Conservation (phyloP, 2,888 invertebrate genomes). For the Syrphus vitripennis region DNA sequence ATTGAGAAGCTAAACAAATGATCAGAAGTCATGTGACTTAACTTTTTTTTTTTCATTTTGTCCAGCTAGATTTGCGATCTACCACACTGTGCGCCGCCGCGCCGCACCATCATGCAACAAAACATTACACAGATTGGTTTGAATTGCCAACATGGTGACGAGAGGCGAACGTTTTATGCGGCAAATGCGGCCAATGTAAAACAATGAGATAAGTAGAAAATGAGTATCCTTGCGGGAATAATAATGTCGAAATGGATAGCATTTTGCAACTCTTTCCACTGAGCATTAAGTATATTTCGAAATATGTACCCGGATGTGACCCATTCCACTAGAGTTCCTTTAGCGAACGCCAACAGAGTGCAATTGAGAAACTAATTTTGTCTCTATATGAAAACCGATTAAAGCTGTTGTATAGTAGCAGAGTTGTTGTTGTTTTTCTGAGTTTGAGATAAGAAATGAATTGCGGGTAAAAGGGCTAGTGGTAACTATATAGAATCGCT, state of each 20-base stretch:
- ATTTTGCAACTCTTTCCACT: constrained; percentile 38
- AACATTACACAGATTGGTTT: constrained; percentile 31
- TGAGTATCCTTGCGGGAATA: constrained; percentile 67
- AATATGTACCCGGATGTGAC: background rate
- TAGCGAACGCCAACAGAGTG: constrained; percentile 1
- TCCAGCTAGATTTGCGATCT: no score
- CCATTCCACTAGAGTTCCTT: no score
- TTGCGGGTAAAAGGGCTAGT: background rate
- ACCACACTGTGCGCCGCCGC: background rate
- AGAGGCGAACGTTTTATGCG: constrained; percentile 45
- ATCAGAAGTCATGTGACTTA: no score
- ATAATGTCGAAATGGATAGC: constrained; percentile 59
- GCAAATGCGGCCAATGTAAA: constrained; percentile 69
- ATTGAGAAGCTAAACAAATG: no score
- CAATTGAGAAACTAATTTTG: constrained; percentile 67
- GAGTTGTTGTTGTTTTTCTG: constrained; percentile 6
- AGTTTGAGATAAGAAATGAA: constrained; percentile 58
- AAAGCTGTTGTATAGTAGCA: constrained; percentile 10
- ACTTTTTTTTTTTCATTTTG: no score
- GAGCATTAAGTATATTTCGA: background rate
- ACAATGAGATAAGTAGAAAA: constrained; percentile 72
- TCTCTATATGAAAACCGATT: constrained; percentile 47
- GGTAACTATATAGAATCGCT: background rate
- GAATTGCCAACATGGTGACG: constrained; percentile 54
- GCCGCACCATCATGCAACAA: background rate